These are phyloP conservation scores for Aleiodes sp. DNA, from an alignment of 1,140 invertebrate genomes.

Conservation along the genomic window DNA sequence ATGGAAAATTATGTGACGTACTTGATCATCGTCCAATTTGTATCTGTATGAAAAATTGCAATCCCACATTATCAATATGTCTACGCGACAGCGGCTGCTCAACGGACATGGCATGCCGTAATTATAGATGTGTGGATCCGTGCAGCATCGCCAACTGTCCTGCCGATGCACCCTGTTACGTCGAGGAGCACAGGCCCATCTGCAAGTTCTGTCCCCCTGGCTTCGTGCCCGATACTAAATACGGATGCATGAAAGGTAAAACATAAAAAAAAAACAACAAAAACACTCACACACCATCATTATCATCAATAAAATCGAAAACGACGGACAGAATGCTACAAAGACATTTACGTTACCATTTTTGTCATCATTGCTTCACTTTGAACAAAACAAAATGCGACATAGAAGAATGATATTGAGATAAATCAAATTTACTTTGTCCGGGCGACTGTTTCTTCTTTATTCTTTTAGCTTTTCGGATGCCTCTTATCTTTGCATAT, in stretches of 20 bases:
- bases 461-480: background rate
- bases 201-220: constrained; percentile 94
- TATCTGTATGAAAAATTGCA: constrained; percentile 87
- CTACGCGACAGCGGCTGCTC: constrained; percentile 89
- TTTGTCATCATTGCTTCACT: too few species aligned
- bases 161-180: constrained; percentile 84
- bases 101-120: constrained; percentile 82
- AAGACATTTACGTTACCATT: too few species aligned
- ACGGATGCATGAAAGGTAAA: constrained; percentile 96
- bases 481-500: constrained; percentile 9
- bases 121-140: constrained; percentile 90
- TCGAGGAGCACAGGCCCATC: constrained; percentile 90
- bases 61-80: constrained; percentile 86
- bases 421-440: background rate
- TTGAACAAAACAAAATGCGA: too few species aligned
- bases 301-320: too few species aligned
- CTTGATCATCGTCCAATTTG: constrained; percentile 86
- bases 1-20: constrained; percentile 85
- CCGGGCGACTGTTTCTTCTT: constrained; percentile 11
- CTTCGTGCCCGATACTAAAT: constrained; percentile 86
- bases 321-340: too few species aligned
- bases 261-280: constrained; percentile 35
- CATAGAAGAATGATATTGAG: background rate
- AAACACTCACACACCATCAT: too few species aligned
- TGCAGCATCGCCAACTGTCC: constrained; percentile 83